Evolutionary conservation across 2,113 vertebrate species (phyloP).

Genomic region (Corythaeola cristata): DNA sequence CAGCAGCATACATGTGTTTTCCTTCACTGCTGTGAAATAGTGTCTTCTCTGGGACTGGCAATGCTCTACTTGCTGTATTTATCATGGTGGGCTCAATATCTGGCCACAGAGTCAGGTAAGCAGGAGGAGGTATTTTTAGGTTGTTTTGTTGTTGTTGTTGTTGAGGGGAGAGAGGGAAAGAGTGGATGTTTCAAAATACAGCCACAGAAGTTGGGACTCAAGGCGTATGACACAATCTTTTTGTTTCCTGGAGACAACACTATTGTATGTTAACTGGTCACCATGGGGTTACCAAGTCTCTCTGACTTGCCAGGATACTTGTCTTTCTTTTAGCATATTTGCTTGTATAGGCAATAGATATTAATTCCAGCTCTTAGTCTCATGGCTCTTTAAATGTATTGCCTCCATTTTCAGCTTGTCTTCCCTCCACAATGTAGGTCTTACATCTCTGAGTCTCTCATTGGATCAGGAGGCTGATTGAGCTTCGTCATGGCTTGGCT

Average conservation of each 20-base stretch:
- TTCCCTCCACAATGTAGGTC: background rate
- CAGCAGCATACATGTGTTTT: background rate
- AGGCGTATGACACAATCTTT: background rate
- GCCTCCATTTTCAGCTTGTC: background rate
- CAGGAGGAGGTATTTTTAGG: background rate
- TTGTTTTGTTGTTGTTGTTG: background rate
- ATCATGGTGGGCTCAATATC: background rate
- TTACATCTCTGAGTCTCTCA: background rate
- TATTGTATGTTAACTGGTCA: background rate
- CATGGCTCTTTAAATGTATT: background rate
- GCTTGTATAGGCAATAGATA: background rate
- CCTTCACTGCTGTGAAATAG: background rate
- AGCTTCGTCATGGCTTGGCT: background rate
- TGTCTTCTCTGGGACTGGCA: background rate
- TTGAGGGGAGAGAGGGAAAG: background rate
- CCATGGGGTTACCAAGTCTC: background rate
- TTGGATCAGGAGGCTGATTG: background rate
- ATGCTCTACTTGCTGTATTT: background rate
- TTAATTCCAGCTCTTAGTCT: background rate
- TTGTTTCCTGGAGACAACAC: background rate
- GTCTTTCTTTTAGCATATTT: background rate
- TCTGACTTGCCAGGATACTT: background rate
- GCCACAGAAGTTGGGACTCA: background rate
- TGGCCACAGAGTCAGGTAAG: background rate
- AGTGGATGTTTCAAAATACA: background rate